Conservation (phyloP, 2,797 vertebrate genomes). For the Galaxias olidus region DNA sequence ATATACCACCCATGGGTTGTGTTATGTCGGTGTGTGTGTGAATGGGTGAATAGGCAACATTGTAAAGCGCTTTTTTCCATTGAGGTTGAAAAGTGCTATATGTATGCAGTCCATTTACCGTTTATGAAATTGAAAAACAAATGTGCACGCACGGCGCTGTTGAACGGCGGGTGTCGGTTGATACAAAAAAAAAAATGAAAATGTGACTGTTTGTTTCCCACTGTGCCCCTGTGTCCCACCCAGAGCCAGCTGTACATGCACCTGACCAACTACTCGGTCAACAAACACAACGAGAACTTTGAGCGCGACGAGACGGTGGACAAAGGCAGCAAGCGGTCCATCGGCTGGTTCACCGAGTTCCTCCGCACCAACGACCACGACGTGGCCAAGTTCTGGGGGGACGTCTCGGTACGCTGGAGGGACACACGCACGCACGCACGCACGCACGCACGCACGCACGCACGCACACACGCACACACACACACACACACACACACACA, state of each 20-base stretch:
- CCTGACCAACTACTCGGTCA: constrained; percentile 98
- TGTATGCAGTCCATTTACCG: too few relatives aligned
- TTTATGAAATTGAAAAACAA: too few relatives aligned
- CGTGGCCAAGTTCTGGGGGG: constrained; percentile 95
- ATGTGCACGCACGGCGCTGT: too few relatives aligned
- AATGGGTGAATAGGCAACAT: too few relatives aligned
- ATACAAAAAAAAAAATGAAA: too few relatives aligned
- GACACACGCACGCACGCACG: constrained; percentile 17
- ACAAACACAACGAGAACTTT: constrained; percentile 97
- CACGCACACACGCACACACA: constrained; percentile 14
- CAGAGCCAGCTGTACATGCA: constrained; percentile 98
- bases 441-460: constrained; percentile 5
- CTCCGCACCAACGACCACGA: constrained; percentile 92
- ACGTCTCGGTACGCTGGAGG: constrained; percentile 86
- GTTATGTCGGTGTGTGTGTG: too few relatives aligned
- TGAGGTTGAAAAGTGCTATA: too few relatives aligned
- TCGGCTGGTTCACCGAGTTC: constrained; percentile 97
- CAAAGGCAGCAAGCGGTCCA: constrained; percentile 97
- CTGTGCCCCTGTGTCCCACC: constrained; percentile 23
- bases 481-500: constrained; percentile 21
- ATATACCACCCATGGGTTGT: too few relatives aligned
- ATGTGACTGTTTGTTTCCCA: background rate
- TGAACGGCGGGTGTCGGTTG: too few relatives aligned
- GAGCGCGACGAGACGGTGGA: constrained; percentile 93
- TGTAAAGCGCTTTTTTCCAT: too few relatives aligned